Evolutionary conservation across 2,888 invertebrate genomes (phyloP).

Genomic region (Chymomyza amoena): DNA sequence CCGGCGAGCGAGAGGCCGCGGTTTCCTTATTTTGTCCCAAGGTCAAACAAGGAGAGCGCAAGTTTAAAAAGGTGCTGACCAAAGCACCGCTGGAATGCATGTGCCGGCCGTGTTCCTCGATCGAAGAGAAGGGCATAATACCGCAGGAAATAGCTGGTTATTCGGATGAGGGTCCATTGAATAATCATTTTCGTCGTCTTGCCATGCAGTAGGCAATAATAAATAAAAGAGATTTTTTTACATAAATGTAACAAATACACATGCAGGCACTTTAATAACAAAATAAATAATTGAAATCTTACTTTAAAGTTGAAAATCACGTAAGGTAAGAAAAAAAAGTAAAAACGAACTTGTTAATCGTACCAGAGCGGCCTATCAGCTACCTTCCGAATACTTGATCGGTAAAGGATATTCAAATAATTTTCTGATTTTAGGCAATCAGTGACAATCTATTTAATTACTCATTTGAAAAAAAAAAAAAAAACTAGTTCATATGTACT

Average conservation of each 20-base stretch:
- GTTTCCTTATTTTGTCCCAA: conserved; percentile 94
- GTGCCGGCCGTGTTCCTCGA: conserved; percentile 94
- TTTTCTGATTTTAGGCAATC: no score
- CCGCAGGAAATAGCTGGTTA: conserved; percentile 95
- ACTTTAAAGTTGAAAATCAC: no score
- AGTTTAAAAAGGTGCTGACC: conserved; percentile 92
- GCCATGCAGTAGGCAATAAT: conserved; percentile 79
- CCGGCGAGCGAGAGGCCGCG: conserved; percentile 93
- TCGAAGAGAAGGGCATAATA: conserved; percentile 91
- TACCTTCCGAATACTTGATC: no score
- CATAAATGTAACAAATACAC: background rate
- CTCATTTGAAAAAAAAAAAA: no score
- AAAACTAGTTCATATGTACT: no score
- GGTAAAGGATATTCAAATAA: no score
- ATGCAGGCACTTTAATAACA: background rate
- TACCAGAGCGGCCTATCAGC: no score
- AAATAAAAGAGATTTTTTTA: background rate
- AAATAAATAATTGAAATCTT: background rate
- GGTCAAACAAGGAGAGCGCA: conserved; percentile 90
- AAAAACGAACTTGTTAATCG: no score
- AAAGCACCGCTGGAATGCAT: conserved; percentile 95
- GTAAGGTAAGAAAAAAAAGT: no score
- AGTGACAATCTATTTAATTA: no score
- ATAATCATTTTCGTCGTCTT: conserved; percentile 88
- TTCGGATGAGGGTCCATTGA: conserved; percentile 88